These are phyloP conservation scores for Crenuchus spilurus DNA, from an alignment of 2,797 vertebrate genomes.

Conservation along the genomic window DNA sequence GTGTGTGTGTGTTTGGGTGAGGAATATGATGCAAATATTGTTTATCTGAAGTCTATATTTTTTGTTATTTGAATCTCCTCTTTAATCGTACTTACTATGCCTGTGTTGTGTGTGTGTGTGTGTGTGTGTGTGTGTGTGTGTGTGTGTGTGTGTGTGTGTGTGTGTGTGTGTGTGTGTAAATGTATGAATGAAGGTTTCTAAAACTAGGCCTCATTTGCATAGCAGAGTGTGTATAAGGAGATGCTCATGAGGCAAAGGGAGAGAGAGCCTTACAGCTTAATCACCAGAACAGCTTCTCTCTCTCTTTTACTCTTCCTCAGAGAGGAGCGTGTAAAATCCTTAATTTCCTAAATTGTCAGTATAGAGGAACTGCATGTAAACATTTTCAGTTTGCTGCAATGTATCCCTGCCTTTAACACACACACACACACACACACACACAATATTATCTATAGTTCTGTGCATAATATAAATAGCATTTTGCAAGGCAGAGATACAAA, in stretches of 20 bases:
- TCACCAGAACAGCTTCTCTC: constrained; percentile 32
- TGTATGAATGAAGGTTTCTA: constrained; percentile 51
- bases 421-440: no score
- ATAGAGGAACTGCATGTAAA: no score
- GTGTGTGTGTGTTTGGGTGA: neutral
- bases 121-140: neutral
- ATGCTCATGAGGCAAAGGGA: constrained; percentile 19
- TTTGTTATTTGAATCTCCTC: neutral
- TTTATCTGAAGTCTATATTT: neutral
- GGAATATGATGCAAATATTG: neutral
- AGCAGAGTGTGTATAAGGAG: constrained; percentile 16
- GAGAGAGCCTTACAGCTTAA: constrained; percentile 32
- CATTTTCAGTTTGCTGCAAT: neutral
- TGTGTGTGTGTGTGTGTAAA: constrained; percentile 5
- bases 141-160: constrained; percentile 15
- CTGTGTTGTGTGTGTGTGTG: neutral
- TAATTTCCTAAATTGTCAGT: neutral
- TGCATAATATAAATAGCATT: no score
- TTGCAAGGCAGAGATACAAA: no score
- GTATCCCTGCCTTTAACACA: neutral
- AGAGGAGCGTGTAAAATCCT: neutral
- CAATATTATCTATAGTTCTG: no score
- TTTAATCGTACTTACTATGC: neutral
- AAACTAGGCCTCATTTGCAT: constrained; percentile 58
- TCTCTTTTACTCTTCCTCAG: constrained; percentile 1